Base-by-base conservation (phyloP, 2,888 invertebrate genomes). In the Brachyptera putata region DNA sequence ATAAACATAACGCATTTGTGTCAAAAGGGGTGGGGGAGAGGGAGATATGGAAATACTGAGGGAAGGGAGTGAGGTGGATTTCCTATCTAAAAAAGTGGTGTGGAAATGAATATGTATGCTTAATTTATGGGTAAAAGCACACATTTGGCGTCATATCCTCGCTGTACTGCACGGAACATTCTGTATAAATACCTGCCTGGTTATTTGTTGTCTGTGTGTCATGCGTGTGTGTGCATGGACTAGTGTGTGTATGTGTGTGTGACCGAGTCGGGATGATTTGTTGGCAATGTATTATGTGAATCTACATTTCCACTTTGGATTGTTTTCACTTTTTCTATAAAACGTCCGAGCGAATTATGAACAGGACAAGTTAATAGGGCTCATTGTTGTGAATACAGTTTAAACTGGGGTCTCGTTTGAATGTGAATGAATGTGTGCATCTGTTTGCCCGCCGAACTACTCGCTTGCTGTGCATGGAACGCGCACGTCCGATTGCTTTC, bases 81-180 rank as follows among this genome's bases (percentile, higher is more conserved):
- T 39, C 16, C 14, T 30, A 43, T 57, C 26, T 43, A 24, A 49
- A 46, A 48, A 49, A 26, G 58, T 50, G 39, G 58, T 58, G 36
- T 58, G 37, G 58, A 58, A 46, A 62, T 62, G 62, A 62, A 62
- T 62, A 62, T 62, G 62, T 56, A 57, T 49, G 53, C 37, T 36
- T 49, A 62, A 62, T 62, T 62, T 62, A 62, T 60, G 62, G 62
- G 49, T 49, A 50, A 57, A 56, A 58, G 59, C 62, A 57, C 62
- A 59, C 59, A 34, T 22, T 5, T 21, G n/a, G n/a, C n/a, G n/a
- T n/a, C n/a, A n/a, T n/a, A n/a, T n/a, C n/a, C n/a, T n/a, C n/a
- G n/a, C n/a, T n/a, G n/a, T n/a, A n/a, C n/a, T n/a, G 30, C 16
- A 48, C 30, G 30, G 3, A 50, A n/a, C 16, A 24, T 14, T 30